phyloP scores from a whole-genome alignment of 2,888 invertebrate species.

The Cacoxenus indagator region DNA sequence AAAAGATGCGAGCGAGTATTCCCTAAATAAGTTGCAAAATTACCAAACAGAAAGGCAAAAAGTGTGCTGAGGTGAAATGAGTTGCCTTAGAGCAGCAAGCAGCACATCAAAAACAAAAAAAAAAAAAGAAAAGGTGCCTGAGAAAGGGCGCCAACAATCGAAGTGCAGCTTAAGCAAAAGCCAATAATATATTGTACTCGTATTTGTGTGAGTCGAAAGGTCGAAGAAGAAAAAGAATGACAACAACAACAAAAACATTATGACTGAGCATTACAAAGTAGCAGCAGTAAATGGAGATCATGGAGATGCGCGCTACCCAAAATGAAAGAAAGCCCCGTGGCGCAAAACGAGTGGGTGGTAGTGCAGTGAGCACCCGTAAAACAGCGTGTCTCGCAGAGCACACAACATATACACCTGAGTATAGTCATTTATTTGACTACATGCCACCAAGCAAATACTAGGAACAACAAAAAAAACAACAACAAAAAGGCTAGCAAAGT shows the following conservation, averaged over 20 bases:
- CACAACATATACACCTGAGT: constrained; percentile 43
- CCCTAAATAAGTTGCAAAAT: constrained; percentile 26
- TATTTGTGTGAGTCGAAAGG: not conserved
- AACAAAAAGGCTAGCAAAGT: not conserved
- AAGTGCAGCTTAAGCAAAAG: not conserved
- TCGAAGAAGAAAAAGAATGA: not conserved
- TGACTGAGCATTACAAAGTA: not conserved
- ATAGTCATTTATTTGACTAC: constrained; percentile 59
- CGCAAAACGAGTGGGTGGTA: not conserved
- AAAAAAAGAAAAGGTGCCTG: not conserved
- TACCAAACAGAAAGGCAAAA: not conserved
- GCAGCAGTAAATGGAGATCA: not conserved
- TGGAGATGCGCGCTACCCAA: too few species aligned
- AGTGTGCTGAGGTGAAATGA: not conserved
- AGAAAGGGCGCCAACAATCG: not conserved
- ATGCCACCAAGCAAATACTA: constrained; percentile 32
- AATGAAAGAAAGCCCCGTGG: too few species aligned
- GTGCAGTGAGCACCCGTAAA: not conserved
- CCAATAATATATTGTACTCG: not conserved
- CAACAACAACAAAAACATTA: not conserved
- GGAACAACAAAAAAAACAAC: not conserved
- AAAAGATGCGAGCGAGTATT: constrained; percentile 33
- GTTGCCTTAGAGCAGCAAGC: not conserved
- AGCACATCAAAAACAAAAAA: not conserved
- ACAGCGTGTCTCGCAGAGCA: not conserved